Evolutionary conservation across 2,797 vertebrate genomes (phyloP), one percentile per base, ranked within the genome.

Genomic region (Brotula barbata): DNA sequence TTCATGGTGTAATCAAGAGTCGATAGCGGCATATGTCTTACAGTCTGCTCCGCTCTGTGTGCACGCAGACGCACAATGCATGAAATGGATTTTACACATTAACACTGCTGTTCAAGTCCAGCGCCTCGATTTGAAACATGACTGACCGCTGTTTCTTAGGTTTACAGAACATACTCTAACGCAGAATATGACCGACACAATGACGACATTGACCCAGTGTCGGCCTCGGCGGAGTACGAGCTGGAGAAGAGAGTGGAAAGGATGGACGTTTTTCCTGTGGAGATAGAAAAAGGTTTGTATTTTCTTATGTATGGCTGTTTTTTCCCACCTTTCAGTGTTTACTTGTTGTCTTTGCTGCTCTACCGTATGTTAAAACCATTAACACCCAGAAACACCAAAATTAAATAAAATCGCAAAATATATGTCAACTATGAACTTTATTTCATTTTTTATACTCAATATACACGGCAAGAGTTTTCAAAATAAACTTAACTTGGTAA

Each of bases 161-260:
- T 97, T 58, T 97, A 89, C 84, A 89, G 67, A 81, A 94, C 93
- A 9, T 95, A 94, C 44, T 94, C 94, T 17, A 96, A 97, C 50
- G 89, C 89, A 12, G 92, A 94, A 20, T 96, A 97, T 21, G 93
- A 97, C 86, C 78, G 95, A 60, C 91, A 90, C 55, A 97, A 96
- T 43, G 93, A 95, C 49, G 93, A 94, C 53, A 93, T 97, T 39
- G 94, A 97, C 64, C 95, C 95, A 0, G 93, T 96, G 71, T 91
- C 94, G 5, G 93, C 94, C 21, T 96, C 94, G 3, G 95, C 95
- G 1, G 93, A 96, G 73, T 95, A 93, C 17, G 94, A 97, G 77
- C 89, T 96, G 83, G 94, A 97, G 81, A 96, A 96, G 84, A 90
- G 94, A 31, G 93, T 96, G 82, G 95, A 96, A 75, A 94, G 90